phyloP scores from a whole-genome alignment of 2,797 vertebrate species.

The Picus viridis region DNA sequence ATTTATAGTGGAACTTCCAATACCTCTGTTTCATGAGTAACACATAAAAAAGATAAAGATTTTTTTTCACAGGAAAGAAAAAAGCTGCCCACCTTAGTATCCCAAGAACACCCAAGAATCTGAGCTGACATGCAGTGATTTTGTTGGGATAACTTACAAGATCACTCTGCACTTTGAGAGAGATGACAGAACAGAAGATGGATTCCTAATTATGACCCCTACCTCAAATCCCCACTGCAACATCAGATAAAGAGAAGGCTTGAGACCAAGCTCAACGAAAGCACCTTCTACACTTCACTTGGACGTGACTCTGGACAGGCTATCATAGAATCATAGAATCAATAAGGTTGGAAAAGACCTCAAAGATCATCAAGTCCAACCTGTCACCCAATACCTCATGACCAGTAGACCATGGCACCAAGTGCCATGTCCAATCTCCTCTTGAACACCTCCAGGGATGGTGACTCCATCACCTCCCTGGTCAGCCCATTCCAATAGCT shows the following conservation, averaged over 20 bases:
- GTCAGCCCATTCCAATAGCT: too few relatives aligned
- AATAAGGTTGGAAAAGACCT: too few relatives aligned
- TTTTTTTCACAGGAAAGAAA: neutral
- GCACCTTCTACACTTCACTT: neutral
- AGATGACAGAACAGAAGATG: accelerated
- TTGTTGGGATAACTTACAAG: neutral
- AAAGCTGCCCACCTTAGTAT: neutral
- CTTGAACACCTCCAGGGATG: too few relatives aligned
- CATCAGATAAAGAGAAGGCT: neutral
- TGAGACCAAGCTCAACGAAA: neutral
- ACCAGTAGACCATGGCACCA: too few relatives aligned
- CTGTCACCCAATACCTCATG: too few relatives aligned
- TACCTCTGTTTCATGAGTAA: neutral
- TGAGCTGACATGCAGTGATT: neutral
- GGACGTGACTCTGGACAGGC: neutral
- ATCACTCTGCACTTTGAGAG: neutral
- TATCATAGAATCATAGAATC: neutral
- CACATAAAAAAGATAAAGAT: neutral
- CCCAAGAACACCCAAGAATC: neutral
- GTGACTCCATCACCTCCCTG: too few relatives aligned
- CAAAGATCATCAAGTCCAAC: too few relatives aligned
- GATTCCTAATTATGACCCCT: neutral
- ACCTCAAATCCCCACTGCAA: neutral
- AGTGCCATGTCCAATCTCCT: too few relatives aligned
- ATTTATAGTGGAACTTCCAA: neutral